Evolutionary conservation across 2,797 vertebrate genomes (phyloP), one percentile per base, ranked within the genome.

Genomic region (Botia kubotai): DNA sequence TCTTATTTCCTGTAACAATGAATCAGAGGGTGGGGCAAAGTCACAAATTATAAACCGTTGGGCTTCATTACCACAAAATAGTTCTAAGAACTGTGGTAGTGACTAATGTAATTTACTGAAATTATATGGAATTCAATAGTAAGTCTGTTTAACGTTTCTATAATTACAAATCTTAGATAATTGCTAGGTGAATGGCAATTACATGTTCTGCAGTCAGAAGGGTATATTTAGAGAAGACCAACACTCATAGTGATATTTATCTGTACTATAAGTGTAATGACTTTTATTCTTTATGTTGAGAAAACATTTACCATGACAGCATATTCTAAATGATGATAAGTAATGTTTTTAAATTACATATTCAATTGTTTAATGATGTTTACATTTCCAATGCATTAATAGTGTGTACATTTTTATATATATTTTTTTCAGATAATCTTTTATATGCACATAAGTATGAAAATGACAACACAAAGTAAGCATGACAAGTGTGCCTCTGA

Each of bases 41-140:
- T 17, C 33, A 57, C 11, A 46, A 52, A 71, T 79, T 46, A 62
- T 16, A 79, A 68, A 17, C 21, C 12, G 0, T 0, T n/a, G 17
- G 2, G 65, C 33, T 67, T 46, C 43, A 10, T 52, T 36, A 48
- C 26, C 68, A 39, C 65, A 72, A 46, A 43, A 80, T 50, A 33
- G 8, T 67, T 46, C 13, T 58, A 72, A 81, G 55, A 84, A 72
- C 53, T 82, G 58, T 57, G 74, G 77, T 87, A 82, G 72, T 84
- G 68, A 86, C 77, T 79, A 88, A 86, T 82, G 85, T 74, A 68
- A 77, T 79, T 81, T 75, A 79, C 65, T 82, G 69, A 88, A 90
- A 86, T 79, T 82, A 86, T 66, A 81, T 75, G 68, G 73, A 53
- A 79, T 77, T 58, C 83, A 74, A 77, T 73, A 67, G 82, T 79